phyloP scores from a whole-genome alignment of 2,113 vertebrate species.

The Penelope pileata region DNA sequence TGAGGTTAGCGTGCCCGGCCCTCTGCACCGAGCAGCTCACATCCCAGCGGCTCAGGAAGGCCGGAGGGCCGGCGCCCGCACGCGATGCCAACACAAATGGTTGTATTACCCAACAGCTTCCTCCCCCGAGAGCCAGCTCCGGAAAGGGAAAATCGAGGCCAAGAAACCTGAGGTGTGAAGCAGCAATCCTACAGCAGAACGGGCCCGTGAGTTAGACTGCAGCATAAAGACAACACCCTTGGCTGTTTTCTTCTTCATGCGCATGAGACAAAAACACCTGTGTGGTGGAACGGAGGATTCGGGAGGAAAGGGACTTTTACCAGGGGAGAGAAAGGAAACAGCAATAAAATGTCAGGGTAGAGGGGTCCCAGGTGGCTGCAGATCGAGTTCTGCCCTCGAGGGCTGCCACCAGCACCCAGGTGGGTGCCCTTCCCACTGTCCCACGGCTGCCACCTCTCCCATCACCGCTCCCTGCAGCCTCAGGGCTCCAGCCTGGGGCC shows the following conservation, averaged over 20 bases:
- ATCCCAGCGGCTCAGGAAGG: not conserved
- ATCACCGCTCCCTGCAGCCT: accelerated
- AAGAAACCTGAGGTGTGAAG: slow-evolving; percentile 3
- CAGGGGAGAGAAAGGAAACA: not conserved
- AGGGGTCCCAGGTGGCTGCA: not conserved
- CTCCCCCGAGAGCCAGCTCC: not conserved
- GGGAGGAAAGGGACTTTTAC: not conserved
- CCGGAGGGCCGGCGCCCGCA: not conserved
- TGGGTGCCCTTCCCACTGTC: not conserved
- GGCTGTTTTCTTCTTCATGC: not conserved
- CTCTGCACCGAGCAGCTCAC: not conserved
- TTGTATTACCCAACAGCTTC: slow-evolving; percentile 31
- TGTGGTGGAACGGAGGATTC: not conserved
- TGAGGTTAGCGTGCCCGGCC: not conserved
- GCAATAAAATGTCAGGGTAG: not conserved
- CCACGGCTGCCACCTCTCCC: not conserved
- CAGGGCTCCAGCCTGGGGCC: accelerated
- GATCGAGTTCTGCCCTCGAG: not conserved
- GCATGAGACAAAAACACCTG: not conserved
- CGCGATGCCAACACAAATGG: slow-evolving; percentile 37
- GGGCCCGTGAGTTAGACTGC: not conserved
- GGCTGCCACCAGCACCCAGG: not conserved
- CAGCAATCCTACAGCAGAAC: not conserved
- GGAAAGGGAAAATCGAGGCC: not conserved
- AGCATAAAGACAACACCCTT: not conserved